Evolutionary conservation across 2,113 vertebrate genomes (phyloP), one percentile per base, ranked within the genome.

Genomic region (Lepisosteus osseus): DNA sequence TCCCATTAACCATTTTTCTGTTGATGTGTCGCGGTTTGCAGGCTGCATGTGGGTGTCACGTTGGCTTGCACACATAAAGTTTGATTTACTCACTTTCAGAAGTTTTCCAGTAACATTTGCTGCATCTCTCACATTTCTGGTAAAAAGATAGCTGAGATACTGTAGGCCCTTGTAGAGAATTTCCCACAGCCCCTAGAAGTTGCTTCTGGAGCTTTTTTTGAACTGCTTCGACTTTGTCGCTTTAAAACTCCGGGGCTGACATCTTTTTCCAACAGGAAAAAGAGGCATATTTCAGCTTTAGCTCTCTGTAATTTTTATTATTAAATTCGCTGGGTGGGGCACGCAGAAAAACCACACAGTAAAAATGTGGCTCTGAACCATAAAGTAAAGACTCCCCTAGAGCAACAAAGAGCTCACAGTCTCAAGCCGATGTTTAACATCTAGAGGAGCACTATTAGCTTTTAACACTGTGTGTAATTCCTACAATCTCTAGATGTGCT

Each of bases 51-150:
- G 76, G 82, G 77, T 78, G 82, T 74, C 75, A 51, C 73, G 51
- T 70, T 74, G 77, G 78, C 72, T 71, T 29, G 45, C 69, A 71
- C 70, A 75, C 67, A 70, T 74, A 75, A 77, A 71, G 74, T 77
- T 80, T 73, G 73, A 80, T 68, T 69, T 72, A 70, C 72, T 77
- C 74, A 29, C 51, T 75, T 75, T 82, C 75, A 82, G 82, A 67
- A 70, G 65, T 76, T 78, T 76, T 45, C 51, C 69, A 4, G 43
- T 56, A 61, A 56, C 15, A 29, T 55, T 47, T 41, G 67, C 61
- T 67, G 51, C 66, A 66, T 75, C 61, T 74, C 51, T 69, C 56
- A 65, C 65, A 44, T 44, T 73, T 64, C 72, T 69, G 71, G 70
- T 78, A 72, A 82, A 75, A 75, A 72, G 72, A 65, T 61, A 64